phyloP scores from a whole-genome alignment of 2,888 invertebrate genomes.

The Anoplius nigerrimus region DNA sequence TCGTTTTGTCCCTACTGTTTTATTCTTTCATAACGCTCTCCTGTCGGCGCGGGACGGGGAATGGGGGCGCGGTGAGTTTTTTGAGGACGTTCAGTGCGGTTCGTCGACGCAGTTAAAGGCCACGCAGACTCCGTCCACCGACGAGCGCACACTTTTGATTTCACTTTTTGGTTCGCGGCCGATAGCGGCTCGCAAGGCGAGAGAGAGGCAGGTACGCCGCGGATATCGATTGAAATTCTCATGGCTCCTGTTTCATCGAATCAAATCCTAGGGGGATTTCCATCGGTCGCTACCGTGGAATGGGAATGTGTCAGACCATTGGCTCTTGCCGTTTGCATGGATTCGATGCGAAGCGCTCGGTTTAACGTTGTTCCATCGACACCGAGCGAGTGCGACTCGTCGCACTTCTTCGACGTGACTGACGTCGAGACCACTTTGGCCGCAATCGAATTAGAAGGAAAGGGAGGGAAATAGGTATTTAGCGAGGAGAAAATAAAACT shows the following conservation, averaged over 20 bases:
- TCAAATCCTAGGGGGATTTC: conserved; percentile 50
- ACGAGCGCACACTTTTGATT: conserved; percentile 19
- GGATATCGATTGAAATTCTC: conserved; percentile 47
- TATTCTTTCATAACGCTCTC: too few species aligned
- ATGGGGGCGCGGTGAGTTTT: too few species aligned
- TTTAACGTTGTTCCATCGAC: conserved; percentile 41
- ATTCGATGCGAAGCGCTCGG: conserved; percentile 35
- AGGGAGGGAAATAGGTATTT: too few species aligned
- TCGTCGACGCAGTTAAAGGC: too few species aligned
- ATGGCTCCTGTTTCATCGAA: conserved; percentile 46
- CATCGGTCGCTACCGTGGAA: conserved; percentile 37
- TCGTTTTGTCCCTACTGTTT: too few species aligned
- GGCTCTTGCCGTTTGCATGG: conserved; percentile 40
- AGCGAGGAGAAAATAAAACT: too few species aligned
- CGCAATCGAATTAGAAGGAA: too few species aligned
- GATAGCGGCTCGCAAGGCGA: conserved; percentile 32
- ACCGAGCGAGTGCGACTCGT: conserved; percentile 6
- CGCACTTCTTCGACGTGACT: conserved; percentile 19
- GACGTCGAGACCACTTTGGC: not conserved
- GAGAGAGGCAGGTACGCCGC: conserved; percentile 26
- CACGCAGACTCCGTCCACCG: conserved; percentile 5
- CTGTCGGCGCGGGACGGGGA: too few species aligned
- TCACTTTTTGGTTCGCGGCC: conserved; percentile 36
- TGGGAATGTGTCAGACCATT: conserved; percentile 46
- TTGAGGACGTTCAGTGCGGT: too few species aligned